Evolutionary conservation across 2,797 vertebrate genomes (phyloP).

Genomic region (Pygocentrus nattereri): DNA sequence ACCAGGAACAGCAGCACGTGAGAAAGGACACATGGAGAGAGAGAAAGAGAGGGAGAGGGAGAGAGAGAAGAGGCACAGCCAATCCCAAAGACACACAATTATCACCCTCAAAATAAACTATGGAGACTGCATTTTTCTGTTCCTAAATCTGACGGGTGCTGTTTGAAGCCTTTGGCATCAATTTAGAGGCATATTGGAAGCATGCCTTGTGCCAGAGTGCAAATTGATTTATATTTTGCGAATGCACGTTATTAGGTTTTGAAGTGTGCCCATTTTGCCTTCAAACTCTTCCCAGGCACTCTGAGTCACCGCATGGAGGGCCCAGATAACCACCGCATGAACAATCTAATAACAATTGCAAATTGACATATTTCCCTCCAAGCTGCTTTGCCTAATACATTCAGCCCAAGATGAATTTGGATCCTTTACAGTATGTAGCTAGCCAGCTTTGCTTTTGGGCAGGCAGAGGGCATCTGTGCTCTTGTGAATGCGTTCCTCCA

Average conservation of each 20-base stretch:
- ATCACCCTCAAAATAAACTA: slow-evolving; percentile 25
- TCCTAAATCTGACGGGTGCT: slow-evolving; percentile 50
- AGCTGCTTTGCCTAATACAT: slow-evolving; percentile 59
- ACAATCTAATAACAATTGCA: slow-evolving; percentile 69
- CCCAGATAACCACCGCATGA: slow-evolving; percentile 61
- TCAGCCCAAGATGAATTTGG: slow-evolving; percentile 59
- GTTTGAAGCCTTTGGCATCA: slow-evolving; percentile 61
- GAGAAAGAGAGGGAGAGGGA: slow-evolving; percentile 31
- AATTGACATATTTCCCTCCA: slow-evolving; percentile 62
- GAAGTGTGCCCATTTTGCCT: slow-evolving; percentile 59
- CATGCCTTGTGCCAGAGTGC: slow-evolving; percentile 56
- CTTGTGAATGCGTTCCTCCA: slow-evolving; percentile 51
- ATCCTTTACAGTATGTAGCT: slow-evolving; percentile 57
- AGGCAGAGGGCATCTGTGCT: slow-evolving; percentile 32
- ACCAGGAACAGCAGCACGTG: slow-evolving; percentile 30
- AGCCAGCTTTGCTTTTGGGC: slow-evolving; percentile 58
- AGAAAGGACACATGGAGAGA: slow-evolving; percentile 13
- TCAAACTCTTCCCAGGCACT: slow-evolving; percentile 59
- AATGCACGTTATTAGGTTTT: slow-evolving; percentile 56
- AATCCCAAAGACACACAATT: slow-evolving; percentile 42
- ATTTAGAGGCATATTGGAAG: slow-evolving; percentile 55
- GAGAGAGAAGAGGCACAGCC: slow-evolving; percentile 51
- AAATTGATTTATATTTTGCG: slow-evolving; percentile 64
- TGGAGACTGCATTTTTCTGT: slow-evolving; percentile 60
- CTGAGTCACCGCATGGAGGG: slow-evolving; percentile 59